Percentiles rank a stretch among this genome's conserved stretches.
These are phyloP conservation scores for Cherax destructor DNA, from an alignment of 1,140 invertebrate species.

Conservation along the genomic window DNA sequence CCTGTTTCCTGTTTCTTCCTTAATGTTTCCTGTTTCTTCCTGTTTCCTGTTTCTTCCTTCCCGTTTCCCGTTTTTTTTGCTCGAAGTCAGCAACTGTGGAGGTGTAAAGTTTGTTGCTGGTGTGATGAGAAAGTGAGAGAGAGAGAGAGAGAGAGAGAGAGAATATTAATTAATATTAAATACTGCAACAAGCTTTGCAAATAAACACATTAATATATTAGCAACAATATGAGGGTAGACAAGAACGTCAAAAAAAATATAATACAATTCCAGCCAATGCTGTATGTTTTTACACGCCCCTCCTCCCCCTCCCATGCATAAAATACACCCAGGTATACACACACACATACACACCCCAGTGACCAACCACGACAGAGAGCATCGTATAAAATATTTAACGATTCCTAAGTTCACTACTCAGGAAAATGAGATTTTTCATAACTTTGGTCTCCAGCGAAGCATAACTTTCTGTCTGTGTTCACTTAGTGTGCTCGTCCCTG, in stretches of 20 bases:
- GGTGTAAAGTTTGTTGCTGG: no score
- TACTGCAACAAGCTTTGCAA: no score
- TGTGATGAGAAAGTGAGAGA: background rate
- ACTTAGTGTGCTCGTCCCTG: background rate
- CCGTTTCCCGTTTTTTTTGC: no score
- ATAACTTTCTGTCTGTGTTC: background rate
- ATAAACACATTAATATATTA: no score
- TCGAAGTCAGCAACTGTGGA: no score
- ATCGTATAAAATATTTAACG: background rate
- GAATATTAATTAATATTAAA: background rate
- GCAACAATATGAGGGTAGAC: no score
- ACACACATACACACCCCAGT: background rate
- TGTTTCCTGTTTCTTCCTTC: no score
- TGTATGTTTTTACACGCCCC: no score
- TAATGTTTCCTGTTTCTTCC: no score
- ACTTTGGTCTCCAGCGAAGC: background rate
- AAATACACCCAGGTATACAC: background rate
- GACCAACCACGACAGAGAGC: background rate
- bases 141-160: background rate
- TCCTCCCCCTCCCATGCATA: background rate
- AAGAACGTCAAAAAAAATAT: no score
- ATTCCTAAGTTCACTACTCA: background rate
- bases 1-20: no score
- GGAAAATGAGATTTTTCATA: slow-evolving; percentile 1
- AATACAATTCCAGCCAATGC: no score